These are phyloP conservation scores for Pygoscelis antarcticus DNA, from an alignment of 2,113 vertebrate genomes.

Conservation along the genomic window DNA sequence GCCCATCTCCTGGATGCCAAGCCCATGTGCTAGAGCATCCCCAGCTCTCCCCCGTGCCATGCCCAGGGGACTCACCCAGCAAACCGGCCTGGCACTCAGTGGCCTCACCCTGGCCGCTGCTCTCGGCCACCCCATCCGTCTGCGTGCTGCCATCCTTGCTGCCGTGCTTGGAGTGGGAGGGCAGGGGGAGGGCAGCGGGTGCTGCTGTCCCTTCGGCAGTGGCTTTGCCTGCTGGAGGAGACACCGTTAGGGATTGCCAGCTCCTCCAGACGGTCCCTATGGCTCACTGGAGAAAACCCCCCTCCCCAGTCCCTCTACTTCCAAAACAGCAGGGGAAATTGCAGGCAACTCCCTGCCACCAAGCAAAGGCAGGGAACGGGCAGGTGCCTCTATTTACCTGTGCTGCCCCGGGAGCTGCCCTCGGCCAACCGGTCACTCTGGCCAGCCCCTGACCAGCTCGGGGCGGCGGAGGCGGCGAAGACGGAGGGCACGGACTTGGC, in stretches of 20 bases:
- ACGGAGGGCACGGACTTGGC: slow-evolving; percentile 92
- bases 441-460: slow-evolving; percentile 50
- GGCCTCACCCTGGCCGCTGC: neutral
- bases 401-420: neutral
- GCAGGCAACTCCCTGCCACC: rapidly evolving
- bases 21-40: rapidly evolving
- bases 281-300: neutral
- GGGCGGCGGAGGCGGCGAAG: slow-evolving; percentile 16
- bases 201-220: slow-evolving; percentile 69
- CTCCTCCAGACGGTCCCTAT: neutral
- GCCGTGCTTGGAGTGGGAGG: slow-evolving; percentile 66
- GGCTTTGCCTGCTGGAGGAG: slow-evolving; percentile 73
- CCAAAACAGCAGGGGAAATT: neutral
- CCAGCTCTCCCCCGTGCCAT: rapidly evolving
- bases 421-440: neutral
- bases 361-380: rapidly evolving
- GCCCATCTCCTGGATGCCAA: neutral
- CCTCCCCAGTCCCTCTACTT: neutral
- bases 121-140: slow-evolving; percentile 67
- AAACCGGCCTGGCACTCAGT: neutral
- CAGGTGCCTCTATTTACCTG: slow-evolving; percentile 55
- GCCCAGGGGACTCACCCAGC: slow-evolving; percentile 48
- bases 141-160: slow-evolving; percentile 89
- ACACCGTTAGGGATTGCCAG: neutral
- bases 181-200: neutral